Percentiles rank a stretch among this genome's conserved stretches.
These are phyloP conservation scores for Drosophila acutilabella DNA, from an alignment of 2,888 invertebrate genomes.

Conservation along the genomic window DNA sequence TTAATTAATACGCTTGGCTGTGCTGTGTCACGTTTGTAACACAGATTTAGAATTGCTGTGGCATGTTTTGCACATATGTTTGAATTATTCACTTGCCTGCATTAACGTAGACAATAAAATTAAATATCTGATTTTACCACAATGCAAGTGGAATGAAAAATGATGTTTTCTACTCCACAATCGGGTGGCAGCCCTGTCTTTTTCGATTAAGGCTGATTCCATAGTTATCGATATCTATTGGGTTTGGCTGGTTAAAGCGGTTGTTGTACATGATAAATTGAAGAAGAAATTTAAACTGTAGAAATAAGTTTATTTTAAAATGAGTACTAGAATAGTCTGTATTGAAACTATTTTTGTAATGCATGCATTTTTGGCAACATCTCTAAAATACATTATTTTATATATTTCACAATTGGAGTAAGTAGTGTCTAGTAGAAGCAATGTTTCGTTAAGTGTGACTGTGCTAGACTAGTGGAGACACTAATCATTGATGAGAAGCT, in stretches of 20 bases:
- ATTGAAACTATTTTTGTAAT: not conserved
- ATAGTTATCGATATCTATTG: conserved; percentile 37
- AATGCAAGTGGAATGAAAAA: conserved; percentile 39
- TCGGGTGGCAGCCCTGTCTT: conserved; percentile 39
- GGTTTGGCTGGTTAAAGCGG: not conserved
- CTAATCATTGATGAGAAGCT: not conserved
- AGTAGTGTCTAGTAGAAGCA: too few relatives aligned
- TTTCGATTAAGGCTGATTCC: not conserved
- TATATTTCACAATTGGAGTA: not conserved
- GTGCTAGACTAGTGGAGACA: not conserved
- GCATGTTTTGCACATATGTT: conserved; percentile 2
- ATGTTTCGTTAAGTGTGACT: too few relatives aligned
- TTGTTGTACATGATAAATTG: not conserved
- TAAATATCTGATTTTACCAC: conserved; percentile 16
- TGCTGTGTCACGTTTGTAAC: not conserved
- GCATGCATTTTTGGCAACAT: not conserved
- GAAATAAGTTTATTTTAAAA: too few relatives aligned
- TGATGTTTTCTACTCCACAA: conserved; percentile 37
- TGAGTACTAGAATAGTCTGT: not conserved
- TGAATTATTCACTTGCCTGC: conserved; percentile 35
- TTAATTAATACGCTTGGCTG: conserved; percentile 9
- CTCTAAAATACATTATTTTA: not conserved
- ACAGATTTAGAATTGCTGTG: not conserved
- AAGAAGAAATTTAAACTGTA: too few relatives aligned
- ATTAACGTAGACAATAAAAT: conserved; percentile 21